phyloP scores from a whole-genome alignment of 2,113 vertebrate species.

The Atherinomorus stipes region DNA sequence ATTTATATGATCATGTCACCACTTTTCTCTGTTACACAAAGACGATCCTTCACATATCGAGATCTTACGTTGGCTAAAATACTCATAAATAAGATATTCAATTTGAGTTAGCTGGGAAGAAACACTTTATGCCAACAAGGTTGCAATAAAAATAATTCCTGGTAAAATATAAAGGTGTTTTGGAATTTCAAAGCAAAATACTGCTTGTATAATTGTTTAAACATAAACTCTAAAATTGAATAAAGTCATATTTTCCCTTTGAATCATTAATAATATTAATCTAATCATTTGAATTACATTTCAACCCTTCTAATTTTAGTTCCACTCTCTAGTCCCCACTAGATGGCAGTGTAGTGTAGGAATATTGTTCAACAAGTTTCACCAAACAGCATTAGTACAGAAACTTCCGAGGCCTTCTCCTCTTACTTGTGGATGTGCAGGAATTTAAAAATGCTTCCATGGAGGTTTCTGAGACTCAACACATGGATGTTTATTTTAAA shows the following conservation, averaged over 20 bases:
- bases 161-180: neutral
- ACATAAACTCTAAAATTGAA: too few relatives aligned
- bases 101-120: neutral
- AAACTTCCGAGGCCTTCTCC: constrained; percentile 38
- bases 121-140: constrained; percentile 1
- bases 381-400: constrained; percentile 39
- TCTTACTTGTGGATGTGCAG: neutral
- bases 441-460: neutral
- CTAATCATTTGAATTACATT: neutral
- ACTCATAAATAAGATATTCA: constrained; percentile 40
- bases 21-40: constrained; percentile 33
- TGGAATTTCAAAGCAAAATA: too few relatives aligned
- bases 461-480: constrained; percentile 13
- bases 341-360: constrained; percentile 78
- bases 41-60: constrained; percentile 23
- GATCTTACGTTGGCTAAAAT: constrained; percentile 28
- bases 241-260: too few relatives aligned
- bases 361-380: constrained; percentile 49
- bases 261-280: too few relatives aligned
- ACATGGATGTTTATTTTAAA: constrained; percentile 56
- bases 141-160: neutral
- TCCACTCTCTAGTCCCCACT: constrained; percentile 52
- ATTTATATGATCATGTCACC: constrained; percentile 69
- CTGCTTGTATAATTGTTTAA: too few relatives aligned
- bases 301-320: neutral